Evolutionary conservation across 2,113 vertebrate genomes (phyloP), one percentile per base, ranked within the genome.

Genomic region (Epinephelus fuscoguttatus): DNA sequence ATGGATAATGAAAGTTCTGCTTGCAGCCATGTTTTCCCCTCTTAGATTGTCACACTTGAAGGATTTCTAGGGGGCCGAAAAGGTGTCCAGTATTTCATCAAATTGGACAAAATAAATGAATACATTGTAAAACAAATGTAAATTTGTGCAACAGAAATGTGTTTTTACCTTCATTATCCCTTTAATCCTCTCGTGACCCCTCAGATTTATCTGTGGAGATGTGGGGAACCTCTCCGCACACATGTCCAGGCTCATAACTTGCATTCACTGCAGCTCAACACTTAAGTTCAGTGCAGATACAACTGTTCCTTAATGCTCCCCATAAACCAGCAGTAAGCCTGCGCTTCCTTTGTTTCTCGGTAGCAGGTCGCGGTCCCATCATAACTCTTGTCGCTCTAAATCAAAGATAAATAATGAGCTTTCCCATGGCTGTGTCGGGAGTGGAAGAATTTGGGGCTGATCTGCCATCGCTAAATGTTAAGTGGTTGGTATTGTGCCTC

Each of bases 401-500:
- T 85, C 82, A 87, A 47, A 73, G 71, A 80, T 87, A 72, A 84
- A 82, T 89, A 85, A 90, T 61, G 64, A 78, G 74, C 67, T 85
- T 88, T 93, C 86, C 84, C 70, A 78, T 80, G 73, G 86, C 84
- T 42, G 59, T 2, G 23, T n/a, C 50, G 66, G 82, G 75, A 83
- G 83, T 70, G 70, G 78, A 74, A 71, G 82, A 89, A 83, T 89
- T 79, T 70, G 50, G 25, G 47, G 27, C 78, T 66, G 82, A 87
- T 93, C 84, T 85, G 62, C 85, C 82, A n/a, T 80, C 37, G 76
- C 92, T 90, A 89, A 90, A 93, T 86, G 89, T 91, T 88, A 91
- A 93, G 89, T 90, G 84, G 81, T 25, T 62, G 87, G 80, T 85
- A 78, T 92, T 92, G 86, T 88, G 77, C 56, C 82, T 78, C 82